Evolutionary conservation across 2,797 vertebrate genomes (phyloP).

Genomic region (Halcyon chelicuti): DNA sequence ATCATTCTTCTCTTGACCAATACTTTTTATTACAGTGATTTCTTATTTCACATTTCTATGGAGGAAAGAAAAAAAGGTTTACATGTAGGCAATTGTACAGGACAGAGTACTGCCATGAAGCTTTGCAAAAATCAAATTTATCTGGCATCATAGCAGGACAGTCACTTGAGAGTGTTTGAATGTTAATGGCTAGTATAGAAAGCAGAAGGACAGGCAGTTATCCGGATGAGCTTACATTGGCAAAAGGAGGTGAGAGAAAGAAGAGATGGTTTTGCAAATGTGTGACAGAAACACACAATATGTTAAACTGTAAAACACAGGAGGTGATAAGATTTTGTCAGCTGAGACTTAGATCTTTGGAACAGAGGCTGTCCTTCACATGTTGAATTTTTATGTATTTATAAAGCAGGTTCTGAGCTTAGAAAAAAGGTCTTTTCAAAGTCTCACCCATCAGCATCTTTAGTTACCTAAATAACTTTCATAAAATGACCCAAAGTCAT

Average conservation of each 20-base stretch:
- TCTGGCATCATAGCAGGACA: background rate
- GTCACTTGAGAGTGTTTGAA: background rate
- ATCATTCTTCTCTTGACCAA: background rate
- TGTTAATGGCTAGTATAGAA: background rate
- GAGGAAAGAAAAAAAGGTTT: background rate
- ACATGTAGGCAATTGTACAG: background rate
- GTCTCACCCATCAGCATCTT: background rate
- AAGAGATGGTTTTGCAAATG: background rate
- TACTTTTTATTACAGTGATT: background rate
- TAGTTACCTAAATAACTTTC: background rate
- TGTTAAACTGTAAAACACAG: background rate
- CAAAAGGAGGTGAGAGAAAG: background rate
- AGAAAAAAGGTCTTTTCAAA: background rate
- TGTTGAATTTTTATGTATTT: background rate
- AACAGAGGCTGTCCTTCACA: background rate
- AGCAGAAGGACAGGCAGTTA: background rate
- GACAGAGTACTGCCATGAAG: fast-evolving
- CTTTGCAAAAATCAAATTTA: background rate
- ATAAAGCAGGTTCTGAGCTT: background rate
- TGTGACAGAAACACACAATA: background rate
- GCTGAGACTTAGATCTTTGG: background rate
- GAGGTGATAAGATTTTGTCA: background rate
- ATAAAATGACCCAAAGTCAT: background rate
- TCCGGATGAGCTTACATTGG: background rate
- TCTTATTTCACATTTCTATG: background rate